phyloP scores from a whole-genome alignment of 2,888 invertebrate species.

The Cremastobaeus sp. region DNA sequence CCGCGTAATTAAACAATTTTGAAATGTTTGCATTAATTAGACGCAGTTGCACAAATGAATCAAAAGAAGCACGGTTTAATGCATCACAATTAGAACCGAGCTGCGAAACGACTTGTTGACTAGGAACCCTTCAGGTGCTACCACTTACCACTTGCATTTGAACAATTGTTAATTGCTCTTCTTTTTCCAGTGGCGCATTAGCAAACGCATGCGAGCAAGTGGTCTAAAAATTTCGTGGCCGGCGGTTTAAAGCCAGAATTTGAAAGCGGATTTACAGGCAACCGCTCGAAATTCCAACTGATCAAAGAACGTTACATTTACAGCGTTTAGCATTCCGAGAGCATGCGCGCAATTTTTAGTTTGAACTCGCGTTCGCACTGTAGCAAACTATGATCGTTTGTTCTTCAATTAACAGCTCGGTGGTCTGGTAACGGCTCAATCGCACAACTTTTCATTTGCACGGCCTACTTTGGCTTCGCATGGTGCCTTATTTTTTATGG shows the following conservation, averaged over 20 bases:
- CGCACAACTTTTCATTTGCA: constrained; percentile 67
- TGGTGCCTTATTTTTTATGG: background rate
- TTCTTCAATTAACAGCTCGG: constrained; percentile 72
- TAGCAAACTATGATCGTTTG: constrained; percentile 71
- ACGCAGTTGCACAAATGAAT: constrained; percentile 22
- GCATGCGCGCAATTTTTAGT: constrained; percentile 16
- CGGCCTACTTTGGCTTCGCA: constrained; percentile 68
- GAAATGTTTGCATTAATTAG: constrained; percentile 6
- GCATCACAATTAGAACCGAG: constrained; percentile 35
- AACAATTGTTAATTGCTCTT: constrained; percentile 55
- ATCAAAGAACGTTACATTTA: background rate
- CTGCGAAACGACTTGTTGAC: constrained; percentile 46
- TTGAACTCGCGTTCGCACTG: constrained; percentile 40
- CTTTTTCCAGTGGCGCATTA: constrained; percentile 43
- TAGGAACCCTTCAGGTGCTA: constrained; percentile 49
- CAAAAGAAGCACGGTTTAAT: constrained; percentile 20
- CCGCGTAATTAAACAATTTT: background rate
- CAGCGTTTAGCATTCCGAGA: background rate
- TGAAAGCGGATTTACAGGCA: no score
- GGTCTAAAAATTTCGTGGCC: background rate
- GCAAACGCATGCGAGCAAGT: constrained; percentile 33
- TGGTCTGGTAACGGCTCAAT: constrained; percentile 63
- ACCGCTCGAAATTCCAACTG: no score
- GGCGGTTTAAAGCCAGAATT: no score
- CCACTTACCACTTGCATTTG: constrained; percentile 55